Base-by-base conservation (phyloP, 1,140 invertebrate species). In the Cydia strobilella region DNA sequence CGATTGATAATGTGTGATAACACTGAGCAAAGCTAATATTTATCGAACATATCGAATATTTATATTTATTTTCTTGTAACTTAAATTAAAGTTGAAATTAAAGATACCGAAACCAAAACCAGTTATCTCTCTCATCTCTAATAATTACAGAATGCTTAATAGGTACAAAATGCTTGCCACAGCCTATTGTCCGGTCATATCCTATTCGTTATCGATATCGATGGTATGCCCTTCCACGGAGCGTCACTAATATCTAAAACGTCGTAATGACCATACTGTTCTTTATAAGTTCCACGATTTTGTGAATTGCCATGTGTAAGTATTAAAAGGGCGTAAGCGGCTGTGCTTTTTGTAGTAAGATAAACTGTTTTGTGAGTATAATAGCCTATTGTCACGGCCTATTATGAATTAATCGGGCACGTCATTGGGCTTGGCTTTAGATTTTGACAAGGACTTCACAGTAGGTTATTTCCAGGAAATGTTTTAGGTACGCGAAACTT, bases 351-450 rank as follows among this genome's bases (percentile, higher is more conserved):
- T 7, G 54, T 59, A 59, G 18, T 59, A 20, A 23, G 54, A 23
- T 59, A 59, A 20, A 20, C 20, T 23, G 20, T 59, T 59, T 23
- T 12, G 54, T 23, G 18, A 23, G 54, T 9, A 23, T 6, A 18
- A 69, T 69, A 39, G 65, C 4, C 65, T 69, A 35, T 69, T 69
- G 65, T 69, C 65, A 69, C 31, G 31, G 27, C 65, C 65, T 69
- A 69, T 69, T 69, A 69, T 69, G 65, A 69, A 69, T 69, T 69
- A 69, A 69, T 69, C 65, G 31, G 31, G 65, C 65, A 39, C n/a
- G 31, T 69, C 65, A 35, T 35, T 59, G 54, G 54, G 20, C 35
- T 18, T 13, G 27, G 15, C 65, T 69, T 69, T 39, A 69, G 18
- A 59, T 23, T 59, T 59, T 59, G 54, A 59, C 20, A 10, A 6